Conservation (phyloP, 2,797 vertebrate genomes). For the Rhinogobio ventralis region DNA sequence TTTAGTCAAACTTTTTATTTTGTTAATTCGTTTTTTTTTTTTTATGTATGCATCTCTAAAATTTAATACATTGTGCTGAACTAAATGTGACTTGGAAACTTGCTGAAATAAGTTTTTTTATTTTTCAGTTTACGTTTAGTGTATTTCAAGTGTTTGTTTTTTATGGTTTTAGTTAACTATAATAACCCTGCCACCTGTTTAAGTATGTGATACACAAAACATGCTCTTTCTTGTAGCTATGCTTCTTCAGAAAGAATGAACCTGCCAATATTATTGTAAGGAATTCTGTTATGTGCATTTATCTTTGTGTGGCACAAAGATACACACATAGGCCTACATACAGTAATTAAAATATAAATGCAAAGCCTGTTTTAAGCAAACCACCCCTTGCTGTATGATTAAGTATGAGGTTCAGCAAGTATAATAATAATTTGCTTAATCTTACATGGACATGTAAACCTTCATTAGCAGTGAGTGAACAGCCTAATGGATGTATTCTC, state of each 20-base stretch:
- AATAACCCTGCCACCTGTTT: neutral
- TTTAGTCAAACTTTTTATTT: neutral
- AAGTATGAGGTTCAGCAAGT: neutral
- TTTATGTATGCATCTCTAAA: neutral
- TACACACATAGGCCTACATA: neutral
- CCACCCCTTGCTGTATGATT: neutral
- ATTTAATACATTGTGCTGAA: neutral
- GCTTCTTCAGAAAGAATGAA: neutral
- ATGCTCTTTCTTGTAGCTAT: neutral
- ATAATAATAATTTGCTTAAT: neutral
- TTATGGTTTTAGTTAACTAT: neutral
- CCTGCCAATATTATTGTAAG: neutral
- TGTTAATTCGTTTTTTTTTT: neutral
- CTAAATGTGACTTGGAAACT: neutral
- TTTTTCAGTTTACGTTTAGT: neutral
- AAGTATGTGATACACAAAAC: neutral
- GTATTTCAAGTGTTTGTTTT: neutral
- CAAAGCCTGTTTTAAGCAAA: neutral
- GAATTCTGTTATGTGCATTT: neutral
- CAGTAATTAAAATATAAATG: slow-evolving; percentile 1
- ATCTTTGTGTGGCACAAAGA: neutral
- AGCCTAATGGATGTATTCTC: too few relatives aligned
- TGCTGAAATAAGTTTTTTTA: neutral
- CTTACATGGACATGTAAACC: neutral
- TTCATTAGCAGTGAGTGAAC: neutral